Evolutionary conservation across 1,140 invertebrate genomes (phyloP).

Genomic region (Bombus picipes): DNA sequence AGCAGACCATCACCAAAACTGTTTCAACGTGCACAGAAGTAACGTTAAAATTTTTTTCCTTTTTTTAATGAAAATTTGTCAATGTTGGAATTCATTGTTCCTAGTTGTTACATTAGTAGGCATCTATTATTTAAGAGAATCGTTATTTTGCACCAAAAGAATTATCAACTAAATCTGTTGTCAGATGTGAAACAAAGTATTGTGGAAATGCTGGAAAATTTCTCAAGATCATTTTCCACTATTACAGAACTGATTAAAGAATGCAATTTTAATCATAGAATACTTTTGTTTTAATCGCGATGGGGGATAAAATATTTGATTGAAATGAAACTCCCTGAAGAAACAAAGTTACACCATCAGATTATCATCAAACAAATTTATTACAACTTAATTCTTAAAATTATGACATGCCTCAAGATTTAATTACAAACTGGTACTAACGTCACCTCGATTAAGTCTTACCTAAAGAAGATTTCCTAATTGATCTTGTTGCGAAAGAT

Average conservation of each 20-base stretch:
- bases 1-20: slow-evolving; percentile 15
- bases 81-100: not conserved
- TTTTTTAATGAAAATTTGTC: not conserved
- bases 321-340: not conserved
- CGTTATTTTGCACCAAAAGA: not conserved
- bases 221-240: not conserved
- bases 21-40: slow-evolving; percentile 25
- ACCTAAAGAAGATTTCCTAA: slow-evolving; percentile 21
- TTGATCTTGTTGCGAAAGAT: slow-evolving; percentile 7
- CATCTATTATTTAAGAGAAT: not conserved
- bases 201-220: not conserved
- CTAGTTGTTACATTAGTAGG: not conserved
- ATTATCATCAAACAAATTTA: slow-evolving; percentile 30
- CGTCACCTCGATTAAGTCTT: not conserved
- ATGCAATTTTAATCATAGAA: not conserved
- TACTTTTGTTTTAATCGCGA: not conserved
- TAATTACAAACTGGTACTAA: slow-evolving; percentile 25
- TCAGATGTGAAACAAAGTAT: not conserved
- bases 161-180: not conserved
- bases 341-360: not conserved
- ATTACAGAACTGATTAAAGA: slow-evolving; percentile 1
- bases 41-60: not conserved
- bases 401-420: slow-evolving; percentile 12
- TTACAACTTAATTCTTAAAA: slow-evolving; percentile 22
- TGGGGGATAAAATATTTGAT: not conserved